These are phyloP conservation scores for Psephotus haematonotus DNA, from an alignment of 2,113 vertebrate genomes.

Conservation along the genomic window DNA sequence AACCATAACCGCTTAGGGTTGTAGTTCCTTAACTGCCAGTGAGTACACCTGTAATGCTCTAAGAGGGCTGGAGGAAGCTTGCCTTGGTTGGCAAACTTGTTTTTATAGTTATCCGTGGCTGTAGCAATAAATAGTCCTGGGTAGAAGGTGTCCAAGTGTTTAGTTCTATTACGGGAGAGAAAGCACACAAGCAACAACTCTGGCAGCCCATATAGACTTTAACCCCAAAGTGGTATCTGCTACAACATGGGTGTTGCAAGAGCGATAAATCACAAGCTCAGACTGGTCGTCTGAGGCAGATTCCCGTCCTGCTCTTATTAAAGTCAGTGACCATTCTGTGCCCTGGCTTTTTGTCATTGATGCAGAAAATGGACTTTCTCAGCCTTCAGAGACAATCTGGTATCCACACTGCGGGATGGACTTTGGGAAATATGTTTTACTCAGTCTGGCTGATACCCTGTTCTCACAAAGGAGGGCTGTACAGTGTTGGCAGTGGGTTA, in stretches of 20 bases:
- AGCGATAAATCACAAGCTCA: constrained; percentile 21
- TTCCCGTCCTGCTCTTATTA: background rate
- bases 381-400: constrained; percentile 1
- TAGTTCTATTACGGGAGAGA: background rate
- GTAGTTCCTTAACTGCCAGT: background rate
- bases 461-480: background rate
- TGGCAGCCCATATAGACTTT: background rate
- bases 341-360: constrained; percentile 19
- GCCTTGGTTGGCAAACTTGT: background rate
- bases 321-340: background rate
- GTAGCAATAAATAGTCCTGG: constrained; percentile 3
- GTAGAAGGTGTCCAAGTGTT: constrained; percentile 12
- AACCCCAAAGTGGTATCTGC: background rate
- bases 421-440: background rate
- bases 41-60: background rate
- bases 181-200: background rate
- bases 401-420: background rate
- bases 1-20: background rate
- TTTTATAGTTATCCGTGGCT: background rate
- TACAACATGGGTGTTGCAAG: background rate
- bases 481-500: background rate
- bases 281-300: constrained; percentile 13
- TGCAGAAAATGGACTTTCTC: constrained; percentile 46
- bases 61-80: background rate
- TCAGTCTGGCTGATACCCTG: background rate